Evolutionary conservation across 1,140 invertebrate species (phyloP).

Genomic region (Pseudomyrmex cubaensis): DNA sequence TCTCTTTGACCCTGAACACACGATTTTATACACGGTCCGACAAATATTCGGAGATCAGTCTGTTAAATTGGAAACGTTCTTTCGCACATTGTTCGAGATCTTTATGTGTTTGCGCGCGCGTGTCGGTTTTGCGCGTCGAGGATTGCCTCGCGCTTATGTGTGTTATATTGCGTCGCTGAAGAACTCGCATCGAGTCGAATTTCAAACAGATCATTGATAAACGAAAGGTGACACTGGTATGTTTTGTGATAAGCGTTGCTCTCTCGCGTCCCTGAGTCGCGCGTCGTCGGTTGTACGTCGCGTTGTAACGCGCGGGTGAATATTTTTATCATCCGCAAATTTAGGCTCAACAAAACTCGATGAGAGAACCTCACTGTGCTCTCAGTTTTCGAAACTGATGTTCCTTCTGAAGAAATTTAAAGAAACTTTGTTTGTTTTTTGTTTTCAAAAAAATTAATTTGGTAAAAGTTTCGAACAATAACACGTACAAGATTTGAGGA

Average conservation of each 20-base stretch:
- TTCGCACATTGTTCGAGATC: background rate
- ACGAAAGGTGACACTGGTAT: conserved; percentile 80
- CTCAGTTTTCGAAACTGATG: background rate
- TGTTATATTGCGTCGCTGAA: conserved; percentile 41
- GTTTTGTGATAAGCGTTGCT: conserved; percentile 75
- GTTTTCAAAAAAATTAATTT: too few relatives aligned
- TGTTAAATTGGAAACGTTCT: background rate
- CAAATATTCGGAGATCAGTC: background rate
- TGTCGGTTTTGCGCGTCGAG: background rate
- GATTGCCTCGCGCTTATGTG: background rate
- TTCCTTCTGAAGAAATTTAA: background rate
- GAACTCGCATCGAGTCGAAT: conserved; percentile 70
- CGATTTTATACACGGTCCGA: too few relatives aligned
- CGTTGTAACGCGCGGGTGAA: conserved; percentile 20
- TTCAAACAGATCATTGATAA: conserved; percentile 76
- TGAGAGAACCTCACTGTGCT: background rate
- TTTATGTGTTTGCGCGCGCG: conserved; percentile 11
- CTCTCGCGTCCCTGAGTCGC: conserved; percentile 32
- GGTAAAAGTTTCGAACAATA: background rate
- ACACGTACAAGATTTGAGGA: background rate
- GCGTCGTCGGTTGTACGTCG: background rate
- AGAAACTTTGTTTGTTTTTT: too few relatives aligned
- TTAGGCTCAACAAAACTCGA: background rate
- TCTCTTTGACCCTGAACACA: too few relatives aligned
- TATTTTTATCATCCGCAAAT: conserved; percentile 21